Base-by-base conservation (phyloP, 2,113 vertebrate genomes). In the Gopherus flavomarginatus region DNA sequence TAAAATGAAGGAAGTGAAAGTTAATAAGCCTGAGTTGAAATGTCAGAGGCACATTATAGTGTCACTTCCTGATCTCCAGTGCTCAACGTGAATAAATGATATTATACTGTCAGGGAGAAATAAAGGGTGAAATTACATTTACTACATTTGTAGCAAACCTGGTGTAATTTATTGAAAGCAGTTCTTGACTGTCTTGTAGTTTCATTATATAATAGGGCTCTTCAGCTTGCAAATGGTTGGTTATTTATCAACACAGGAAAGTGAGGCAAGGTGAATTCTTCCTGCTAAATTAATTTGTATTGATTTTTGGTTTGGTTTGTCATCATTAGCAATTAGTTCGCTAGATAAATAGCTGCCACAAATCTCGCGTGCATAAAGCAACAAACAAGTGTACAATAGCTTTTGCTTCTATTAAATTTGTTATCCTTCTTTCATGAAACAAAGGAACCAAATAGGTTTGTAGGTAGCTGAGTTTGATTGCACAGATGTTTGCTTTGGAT, bases 401-500 rank as follows among this genome's bases (percentile, higher is more conserved):
- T 49, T 87, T 89, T 84, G 72, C 56, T 69, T 7, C 83, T 93
- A 5, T 80, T 62, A 85, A 96, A 95, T 93, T 96, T 83, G 93
- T 95, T 91, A 89, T 84, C 95, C 82, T 91, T 96, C 90, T 94
- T 22, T 87, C 86, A 62, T 57, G 53, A 24, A 92, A 80, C 59
- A 52, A 56, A 92, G 91, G 69, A 65, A 62, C 22, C 16, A 53
- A 50, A 83, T 81, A 54, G 57, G 81, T 82, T 81, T 88, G 47
- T 17, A 52, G 88, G 56, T 1, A 80, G 78, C 49, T 96, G 88
- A 90, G 89, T 89, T 93, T 97, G 94, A 96, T 97, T 97, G 94
- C 93, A 17, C 57, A 92, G 4, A 2, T 24, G 6, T 82, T 87
- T 95, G 13, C 86, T 49, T 49, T 88, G 72, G 83, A 22, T 5